Percentiles rank a stretch among this genome's conserved stretches.
These are phyloP conservation scores for Schizothorax lantsangensis DNA, from an alignment of 2,797 vertebrate genomes.

Conservation along the genomic window DNA sequence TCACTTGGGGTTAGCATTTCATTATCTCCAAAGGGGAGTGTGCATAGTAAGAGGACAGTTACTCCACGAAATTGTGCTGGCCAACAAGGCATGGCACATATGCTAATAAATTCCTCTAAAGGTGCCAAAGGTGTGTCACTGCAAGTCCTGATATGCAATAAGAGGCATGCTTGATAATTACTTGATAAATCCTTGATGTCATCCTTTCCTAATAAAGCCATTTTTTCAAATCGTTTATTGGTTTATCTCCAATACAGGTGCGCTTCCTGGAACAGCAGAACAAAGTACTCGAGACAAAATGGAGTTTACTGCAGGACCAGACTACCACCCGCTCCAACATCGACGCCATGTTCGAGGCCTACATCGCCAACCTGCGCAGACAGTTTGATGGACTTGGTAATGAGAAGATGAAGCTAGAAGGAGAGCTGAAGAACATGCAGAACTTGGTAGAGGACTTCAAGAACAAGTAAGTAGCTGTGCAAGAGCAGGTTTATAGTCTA, in stretches of 20 bases:
- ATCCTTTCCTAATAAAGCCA: background rate
- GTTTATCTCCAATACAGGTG: constrained; percentile 65
- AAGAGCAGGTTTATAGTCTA: background rate
- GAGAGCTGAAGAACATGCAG: constrained; percentile 82
- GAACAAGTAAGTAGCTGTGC: constrained; percentile 73
- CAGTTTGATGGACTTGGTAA: constrained; percentile 80
- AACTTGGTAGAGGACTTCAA: constrained; percentile 81
- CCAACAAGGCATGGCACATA: constrained; percentile 9
- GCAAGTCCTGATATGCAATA: constrained; percentile 21
- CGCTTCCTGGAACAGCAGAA: constrained; percentile 84
- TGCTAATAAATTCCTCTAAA: constrained; percentile 19
- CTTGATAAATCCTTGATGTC: background rate
- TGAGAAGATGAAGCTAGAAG: constrained; percentile 79
- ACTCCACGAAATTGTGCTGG: constrained; percentile 6
- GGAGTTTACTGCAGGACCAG: constrained; percentile 81
- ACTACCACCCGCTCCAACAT: constrained; percentile 79
- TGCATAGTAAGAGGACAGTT: background rate
- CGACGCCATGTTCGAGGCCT: constrained; percentile 77
- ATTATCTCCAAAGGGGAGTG: constrained; percentile 37
- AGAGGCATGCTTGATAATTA: background rate
- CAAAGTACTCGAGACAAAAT: constrained; percentile 85
- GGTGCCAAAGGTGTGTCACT: constrained; percentile 7
- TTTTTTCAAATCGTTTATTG: background rate
- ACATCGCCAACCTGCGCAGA: constrained; percentile 78
- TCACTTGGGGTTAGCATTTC: background rate